Percentiles rank a stretch among this genome's conserved stretches.
Conservation (phyloP, 2,113 vertebrate species). For the Daboia siamensis region DNA sequence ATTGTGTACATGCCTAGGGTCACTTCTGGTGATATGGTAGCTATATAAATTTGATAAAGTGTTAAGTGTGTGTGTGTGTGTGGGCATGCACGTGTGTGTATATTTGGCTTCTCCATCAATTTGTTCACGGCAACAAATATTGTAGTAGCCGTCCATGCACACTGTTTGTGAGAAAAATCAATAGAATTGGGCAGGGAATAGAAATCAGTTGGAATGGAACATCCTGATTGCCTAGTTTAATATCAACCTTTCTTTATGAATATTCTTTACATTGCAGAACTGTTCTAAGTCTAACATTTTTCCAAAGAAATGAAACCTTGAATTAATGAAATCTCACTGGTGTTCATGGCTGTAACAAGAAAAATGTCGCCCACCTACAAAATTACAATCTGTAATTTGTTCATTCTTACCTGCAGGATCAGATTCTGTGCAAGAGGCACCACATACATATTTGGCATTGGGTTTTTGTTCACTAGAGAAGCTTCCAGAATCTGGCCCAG, state of each 20-base stretch:
- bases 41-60: background rate
- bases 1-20: background rate
- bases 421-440: background rate
- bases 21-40: background rate
- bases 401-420: background rate
- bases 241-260: background rate
- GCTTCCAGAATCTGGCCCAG: slow-evolving; percentile 15
- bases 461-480: background rate
- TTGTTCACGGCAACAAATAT: background rate
- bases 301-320: background rate
- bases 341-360: background rate
- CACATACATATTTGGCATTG: background rate
- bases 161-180: background rate
- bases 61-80: no score
- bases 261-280: background rate
- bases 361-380: background rate
- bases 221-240: background rate
- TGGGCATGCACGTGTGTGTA: background rate
- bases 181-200: background rate
- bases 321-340: background rate
- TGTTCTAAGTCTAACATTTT: background rate
- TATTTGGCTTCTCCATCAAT: background rate
- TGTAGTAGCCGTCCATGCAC: background rate
- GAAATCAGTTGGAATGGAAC: background rate
- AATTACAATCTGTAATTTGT: background rate